Evolutionary conservation across 2,113 vertebrate genomes (phyloP).

Genomic region (Pedetes capensis): DNA sequence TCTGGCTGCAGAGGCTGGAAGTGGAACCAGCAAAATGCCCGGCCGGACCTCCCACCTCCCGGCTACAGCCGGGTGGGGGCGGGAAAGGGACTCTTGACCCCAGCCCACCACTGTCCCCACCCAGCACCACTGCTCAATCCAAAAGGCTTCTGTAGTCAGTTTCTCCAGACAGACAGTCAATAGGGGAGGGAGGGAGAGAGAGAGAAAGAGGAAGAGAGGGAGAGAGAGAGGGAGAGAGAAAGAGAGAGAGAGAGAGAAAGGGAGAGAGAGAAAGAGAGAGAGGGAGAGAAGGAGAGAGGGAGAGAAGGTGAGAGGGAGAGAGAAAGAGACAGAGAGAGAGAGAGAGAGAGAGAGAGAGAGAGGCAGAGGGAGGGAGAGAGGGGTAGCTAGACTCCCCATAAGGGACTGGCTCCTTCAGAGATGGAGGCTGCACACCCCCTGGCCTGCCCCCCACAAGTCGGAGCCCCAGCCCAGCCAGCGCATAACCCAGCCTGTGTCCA

Average conservation of each 20-base stretch:
- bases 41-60: too few relatives aligned
- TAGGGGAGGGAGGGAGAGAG: background rate
- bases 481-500: too few relatives aligned
- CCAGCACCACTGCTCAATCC: background rate
- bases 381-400: background rate
- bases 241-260: too few relatives aligned
- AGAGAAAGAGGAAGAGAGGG: background rate
- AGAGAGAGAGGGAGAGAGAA: too few relatives aligned
- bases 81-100: background rate
- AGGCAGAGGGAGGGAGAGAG: background rate
- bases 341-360: accelerated
- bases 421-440: too few relatives aligned
- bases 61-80: too few relatives aligned
- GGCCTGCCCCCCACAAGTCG: too few relatives aligned
- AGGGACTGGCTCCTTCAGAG: background rate
- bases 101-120: background rate
- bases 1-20: accelerated
- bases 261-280: accelerated
- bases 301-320: too few relatives aligned
- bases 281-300: accelerated
- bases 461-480: too few relatives aligned
- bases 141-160: background rate
- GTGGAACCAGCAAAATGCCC: accelerated
- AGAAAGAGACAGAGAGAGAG: too few relatives aligned
- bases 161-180: background rate